Percentiles rank a stretch among this genome's conserved stretches.
Conservation (phyloP, 2,888 invertebrate genomes). For the Thymelicus sylvestris region DNA sequence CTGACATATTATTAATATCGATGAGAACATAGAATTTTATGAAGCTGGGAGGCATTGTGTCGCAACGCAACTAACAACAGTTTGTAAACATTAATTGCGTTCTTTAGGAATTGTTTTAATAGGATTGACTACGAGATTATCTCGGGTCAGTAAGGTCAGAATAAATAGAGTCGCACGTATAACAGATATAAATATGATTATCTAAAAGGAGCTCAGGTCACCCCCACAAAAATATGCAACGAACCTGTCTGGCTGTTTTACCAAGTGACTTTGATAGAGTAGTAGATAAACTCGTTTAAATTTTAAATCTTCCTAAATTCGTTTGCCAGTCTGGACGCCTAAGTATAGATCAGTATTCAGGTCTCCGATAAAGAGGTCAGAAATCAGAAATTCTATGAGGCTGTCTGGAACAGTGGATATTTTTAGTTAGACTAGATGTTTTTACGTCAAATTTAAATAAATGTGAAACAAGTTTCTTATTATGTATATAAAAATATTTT, state of each 20-base stretch:
- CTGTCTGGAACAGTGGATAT: constrained; percentile 19
- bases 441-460: not conserved
- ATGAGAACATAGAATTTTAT: constrained; percentile 75
- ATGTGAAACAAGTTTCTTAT: too few species aligned
- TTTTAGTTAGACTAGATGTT: constrained; percentile 1
- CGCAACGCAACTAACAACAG: constrained; percentile 60
- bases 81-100: not conserved
- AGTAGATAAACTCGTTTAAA: constrained; percentile 1
- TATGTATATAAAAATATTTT: too few species aligned
- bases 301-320: constrained; percentile 1
- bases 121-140: not conserved
- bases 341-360: constrained; percentile 13
- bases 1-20: constrained; percentile 79
- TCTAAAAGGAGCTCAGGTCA: not conserved
- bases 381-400: constrained; percentile 29
- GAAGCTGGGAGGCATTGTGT: constrained; percentile 66
- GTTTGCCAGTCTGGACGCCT: not conserved
- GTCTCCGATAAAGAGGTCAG: constrained; percentile 22
- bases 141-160: too few species aligned
- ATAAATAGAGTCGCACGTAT: not conserved
- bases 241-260: constrained; percentile 10
- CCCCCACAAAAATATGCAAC: not conserved
- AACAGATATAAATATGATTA: not conserved
- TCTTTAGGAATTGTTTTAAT: not conserved
- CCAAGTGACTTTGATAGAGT: constrained; percentile 7